Evolutionary conservation across 2,888 invertebrate species (phyloP).

Genomic region (Microplitis manilae): DNA sequence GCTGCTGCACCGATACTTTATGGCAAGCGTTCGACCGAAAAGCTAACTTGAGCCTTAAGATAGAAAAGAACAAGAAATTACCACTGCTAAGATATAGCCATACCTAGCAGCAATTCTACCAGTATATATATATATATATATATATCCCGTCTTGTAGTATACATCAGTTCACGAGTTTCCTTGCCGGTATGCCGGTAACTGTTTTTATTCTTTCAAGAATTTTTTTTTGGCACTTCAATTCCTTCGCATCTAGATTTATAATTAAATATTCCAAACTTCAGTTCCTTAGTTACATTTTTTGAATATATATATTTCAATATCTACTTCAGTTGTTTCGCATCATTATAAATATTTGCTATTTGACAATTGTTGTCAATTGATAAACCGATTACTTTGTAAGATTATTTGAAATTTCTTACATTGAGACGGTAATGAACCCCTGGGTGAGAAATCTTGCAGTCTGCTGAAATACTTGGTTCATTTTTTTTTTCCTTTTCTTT

Average conservation of each 20-base stretch:
- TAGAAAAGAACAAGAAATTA: conserved; percentile 26
- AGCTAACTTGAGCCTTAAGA: conserved; percentile 31
- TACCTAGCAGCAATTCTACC: neutral
- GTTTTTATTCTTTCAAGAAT: neutral
- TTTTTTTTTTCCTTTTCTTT: conserved; percentile 23
- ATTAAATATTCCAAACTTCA: neutral
- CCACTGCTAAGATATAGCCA: conserved; percentile 19
- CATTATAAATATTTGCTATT: no score
- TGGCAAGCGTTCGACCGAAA: conserved; percentile 52
- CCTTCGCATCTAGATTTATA: neutral
- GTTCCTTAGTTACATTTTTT: neutral
- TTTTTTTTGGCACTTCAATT: neutral
- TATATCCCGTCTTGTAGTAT: neutral
- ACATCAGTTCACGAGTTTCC: neutral
- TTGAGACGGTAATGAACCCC: neutral
- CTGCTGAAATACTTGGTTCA: conserved; percentile 6
- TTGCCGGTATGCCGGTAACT: neutral
- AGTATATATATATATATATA: neutral
- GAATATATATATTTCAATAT: no score
- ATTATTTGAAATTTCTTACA: neutral
- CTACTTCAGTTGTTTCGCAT: no score
- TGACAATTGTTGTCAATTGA: no score
- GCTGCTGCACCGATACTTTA: conserved; percentile 46
- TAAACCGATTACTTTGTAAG: neutral
- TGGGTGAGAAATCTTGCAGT: conserved; percentile 24